phyloP scores from a whole-genome alignment of 92 coral and sea anemone species.

The Palythoa heliodiscus region DNA sequence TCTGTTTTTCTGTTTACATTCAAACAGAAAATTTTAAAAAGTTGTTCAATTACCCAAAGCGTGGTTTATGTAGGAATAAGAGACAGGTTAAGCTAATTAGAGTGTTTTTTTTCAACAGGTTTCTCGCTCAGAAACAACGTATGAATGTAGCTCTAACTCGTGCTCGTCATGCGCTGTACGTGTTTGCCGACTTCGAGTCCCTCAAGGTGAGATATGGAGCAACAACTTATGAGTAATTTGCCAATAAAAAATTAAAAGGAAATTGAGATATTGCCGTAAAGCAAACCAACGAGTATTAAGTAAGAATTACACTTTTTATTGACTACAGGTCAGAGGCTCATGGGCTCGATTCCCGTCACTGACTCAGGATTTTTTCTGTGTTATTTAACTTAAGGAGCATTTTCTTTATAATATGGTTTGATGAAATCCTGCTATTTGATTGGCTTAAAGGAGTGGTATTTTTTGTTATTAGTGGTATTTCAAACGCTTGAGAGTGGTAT shows the following conservation, averaged over 20 bases:
- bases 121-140: slow-evolving; percentile 80
- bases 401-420: too few relatives aligned
- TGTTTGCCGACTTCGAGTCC: slow-evolving; percentile 79
- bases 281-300: too few relatives aligned
- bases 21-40: background rate
- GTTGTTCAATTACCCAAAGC: background rate
- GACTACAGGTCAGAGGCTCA: too few relatives aligned
- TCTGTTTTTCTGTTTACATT: background rate
- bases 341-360: too few relatives aligned
- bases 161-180: slow-evolving; percentile 81
- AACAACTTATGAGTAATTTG: background rate
- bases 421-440: too few relatives aligned
- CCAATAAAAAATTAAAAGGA: background rate
- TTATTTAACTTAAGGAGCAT: too few relatives aligned
- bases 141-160: slow-evolving; percentile 94
- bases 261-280: too few relatives aligned
- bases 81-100: background rate
- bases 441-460: too few relatives aligned
- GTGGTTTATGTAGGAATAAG: background rate
- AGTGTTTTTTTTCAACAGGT: slow-evolving; percentile 44
- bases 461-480: too few relatives aligned
- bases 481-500: too few relatives aligned
- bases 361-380: too few relatives aligned
- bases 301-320: too few relatives aligned
- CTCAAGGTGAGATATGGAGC: slow-evolving; percentile 58